Base-by-base conservation (phyloP, 2,888 invertebrate species). In the Aricia artaxerxes region DNA sequence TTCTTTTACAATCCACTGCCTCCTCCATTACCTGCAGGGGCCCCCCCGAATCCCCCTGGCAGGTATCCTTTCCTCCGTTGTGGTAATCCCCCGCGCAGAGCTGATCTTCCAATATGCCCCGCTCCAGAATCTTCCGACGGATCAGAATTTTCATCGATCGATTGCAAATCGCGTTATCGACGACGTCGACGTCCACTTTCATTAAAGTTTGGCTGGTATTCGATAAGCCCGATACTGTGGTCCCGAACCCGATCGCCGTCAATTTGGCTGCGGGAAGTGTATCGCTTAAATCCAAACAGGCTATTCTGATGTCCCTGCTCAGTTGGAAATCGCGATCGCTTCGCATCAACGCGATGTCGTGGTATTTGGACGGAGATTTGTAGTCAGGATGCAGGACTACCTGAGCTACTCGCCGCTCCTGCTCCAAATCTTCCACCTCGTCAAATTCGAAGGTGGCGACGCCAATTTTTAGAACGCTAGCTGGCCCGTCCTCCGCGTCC, bases 341-440 rank as follows among this genome's bases (percentile, higher is more conserved):
- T 85, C 91, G 94, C 82, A 97, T 91, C 11, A 97, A 85, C 0
- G 96, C 97, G 79, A 97, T 96, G 83, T 97, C 97, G 84, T 97
- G 94, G 78, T 93, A 95, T 83, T 95, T 95, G 0, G 95, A 93
- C 0, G 96, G 95, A 0, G 95, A 90, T 69, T 91, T 91, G 84
- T 95, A 96, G 1, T 90, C 86, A 0, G 96, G 96, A 87, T 97
- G 96, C 0, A 88, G 83, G 0, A 95, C 86, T 0, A 92, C 88
- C 49, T 92, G 84, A 0, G 87, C 87, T 1, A 96, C 87, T 3
- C 85, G 82, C 79, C 95, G 90, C 73, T 95, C 95, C 84, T 96
- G 95, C 1, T 94, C 92, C n/a, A 93, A 81, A 73, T 92, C 94
- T 73, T 94, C 94, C 0, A 91, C 91, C 84, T 93, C 93, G 38